phyloP scores from a whole-genome alignment of 2,888 invertebrate genomes.

The Volucella bombylans region DNA sequence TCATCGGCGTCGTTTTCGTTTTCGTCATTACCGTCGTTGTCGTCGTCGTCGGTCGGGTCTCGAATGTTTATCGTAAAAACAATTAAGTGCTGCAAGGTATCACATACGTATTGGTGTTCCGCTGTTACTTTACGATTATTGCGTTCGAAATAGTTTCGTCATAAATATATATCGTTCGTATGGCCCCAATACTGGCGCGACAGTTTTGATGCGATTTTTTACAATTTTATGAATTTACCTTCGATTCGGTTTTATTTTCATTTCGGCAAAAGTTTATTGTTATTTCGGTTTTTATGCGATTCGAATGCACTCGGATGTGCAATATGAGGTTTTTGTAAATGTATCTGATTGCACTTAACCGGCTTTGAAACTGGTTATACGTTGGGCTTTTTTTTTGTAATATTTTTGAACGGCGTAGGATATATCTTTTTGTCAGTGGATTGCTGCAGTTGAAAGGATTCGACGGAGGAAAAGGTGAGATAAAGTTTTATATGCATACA shows the following conservation, averaged over 20 bases:
- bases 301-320: slow-evolving; percentile 70
- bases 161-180: slow-evolving; percentile 60
- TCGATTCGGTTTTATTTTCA: slow-evolving; percentile 13
- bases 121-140: slow-evolving; percentile 65
- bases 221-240: slow-evolving; percentile 22
- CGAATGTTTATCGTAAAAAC: slow-evolving; percentile 66
- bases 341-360: slow-evolving; percentile 49
- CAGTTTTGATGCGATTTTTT: slow-evolving; percentile 55
- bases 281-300: slow-evolving; percentile 55
- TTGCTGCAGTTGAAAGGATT: slow-evolving; percentile 28
- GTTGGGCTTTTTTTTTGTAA: neutral
- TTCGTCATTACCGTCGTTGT: slow-evolving; percentile 1
- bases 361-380: slow-evolving; percentile 29
- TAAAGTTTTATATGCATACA: slow-evolving; percentile 36
- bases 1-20: slow-evolving; percentile 7
- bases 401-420: slow-evolving; percentile 9
- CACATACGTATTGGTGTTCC: slow-evolving; percentile 20
- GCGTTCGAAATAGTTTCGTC: slow-evolving; percentile 58
- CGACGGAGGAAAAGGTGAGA: slow-evolving; percentile 53
- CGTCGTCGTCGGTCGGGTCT: slow-evolving; percentile 19
- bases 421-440: slow-evolving; percentile 43
- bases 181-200: slow-evolving; percentile 42
- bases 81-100: slow-evolving; percentile 53
- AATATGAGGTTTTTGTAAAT: slow-evolving; percentile 57
- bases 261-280: slow-evolving; percentile 49